Evolutionary conservation across 2,113 vertebrate genomes (phyloP), one percentile per base, ranked within the genome.

Genomic region (Callithrix jacchus): DNA sequence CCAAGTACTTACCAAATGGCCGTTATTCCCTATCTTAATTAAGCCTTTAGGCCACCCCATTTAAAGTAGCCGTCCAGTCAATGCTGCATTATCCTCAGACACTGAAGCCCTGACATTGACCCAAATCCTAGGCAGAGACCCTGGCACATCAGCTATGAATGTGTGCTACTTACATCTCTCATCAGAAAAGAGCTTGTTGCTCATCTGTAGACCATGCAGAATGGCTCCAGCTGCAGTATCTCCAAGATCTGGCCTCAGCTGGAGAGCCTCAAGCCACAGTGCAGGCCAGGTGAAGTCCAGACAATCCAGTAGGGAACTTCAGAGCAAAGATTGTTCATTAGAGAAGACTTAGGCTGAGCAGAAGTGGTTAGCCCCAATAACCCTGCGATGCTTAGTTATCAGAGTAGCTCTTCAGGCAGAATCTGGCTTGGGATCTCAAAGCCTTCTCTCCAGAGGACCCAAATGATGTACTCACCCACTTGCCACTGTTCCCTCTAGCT

Each of bases 91-190:
- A 14, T 35, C 18, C 21, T 35, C 27, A 21, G 40, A 25, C 4
- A 73, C n/a, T 37, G 76, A 47, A 49, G 42, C 27, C 12, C 17
- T 93, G n/a, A 32, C 32, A 47, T 12, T 37, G 37, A 58, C 42
- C 18, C 68, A 6, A 27, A 21, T 37, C 47, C 76, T 42, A n/a
- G 8, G 12, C 10, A 86, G 30, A 30, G 11, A 30, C 37, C 3
- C 3, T 6, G 40, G 3, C 16, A 0, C 32, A 20, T n/a, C 20
- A 30, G 32, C 18, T 56, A 8, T 2, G 27, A 25, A 74, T 14
- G 3, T 47, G 20, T 40, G 68, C 1, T 56, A 40, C 35, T 77
- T 70, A 49, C 12, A n/a, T 35, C 17, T 35, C 25, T 37, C 61
- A 71, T 52, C 9, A 30, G 2, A 42, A 40, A 61, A 77, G 5